Evolutionary conservation across 2,888 invertebrate species (phyloP), one percentile per base, ranked within the genome.

Genomic region (Heterodera filipjevi): DNA sequence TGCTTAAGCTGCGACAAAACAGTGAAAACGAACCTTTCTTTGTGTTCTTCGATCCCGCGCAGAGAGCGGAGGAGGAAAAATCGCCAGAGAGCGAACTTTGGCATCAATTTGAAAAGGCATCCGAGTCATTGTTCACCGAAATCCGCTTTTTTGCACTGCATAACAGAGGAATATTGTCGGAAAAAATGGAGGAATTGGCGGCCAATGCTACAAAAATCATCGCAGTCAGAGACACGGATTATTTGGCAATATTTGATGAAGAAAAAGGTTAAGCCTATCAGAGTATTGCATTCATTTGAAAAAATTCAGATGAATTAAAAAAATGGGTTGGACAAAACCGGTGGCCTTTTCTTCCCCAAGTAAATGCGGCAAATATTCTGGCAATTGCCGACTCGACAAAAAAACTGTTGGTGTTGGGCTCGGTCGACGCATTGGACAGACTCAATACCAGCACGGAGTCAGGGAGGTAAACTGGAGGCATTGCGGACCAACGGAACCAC

Each of bases 401-500:
- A 71, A 88, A 87, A 68, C 80, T 86, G 3, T 80, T 89, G 2
- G 89, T 89, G 19, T 72, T 89, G 33, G 79, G 82, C 27, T 84
- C 87, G 6, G 77, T 84, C 27, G 85, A 84, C 71, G 79, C 84
- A 44, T 82, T 84, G 30, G 81, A 85, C 22, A 76, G 79, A 10
- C 33, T 53, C 14, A 82, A 85, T 71, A 32, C 44, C 8, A 79
- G 68, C 59, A 76, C 79, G 19, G 82, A 80, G 3, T 66, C 78
- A n/a, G 84, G 84, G 30, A 78, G 76, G 83, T 81, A 33, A 68
- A 74, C 49, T n/a, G 33, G 72, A 49, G 16, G 49, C 49, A 49
- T n/a, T 39, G 30, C 19, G 33, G n/a, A 35, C 66, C 32, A 66
- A 49, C 14, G 22, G 27, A 53, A 66, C 6, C 14, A 66, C n/a